These are phyloP conservation scores for Leptatherina wallacei DNA, from an alignment of 2,797 vertebrate genomes.

Conservation along the genomic window DNA sequence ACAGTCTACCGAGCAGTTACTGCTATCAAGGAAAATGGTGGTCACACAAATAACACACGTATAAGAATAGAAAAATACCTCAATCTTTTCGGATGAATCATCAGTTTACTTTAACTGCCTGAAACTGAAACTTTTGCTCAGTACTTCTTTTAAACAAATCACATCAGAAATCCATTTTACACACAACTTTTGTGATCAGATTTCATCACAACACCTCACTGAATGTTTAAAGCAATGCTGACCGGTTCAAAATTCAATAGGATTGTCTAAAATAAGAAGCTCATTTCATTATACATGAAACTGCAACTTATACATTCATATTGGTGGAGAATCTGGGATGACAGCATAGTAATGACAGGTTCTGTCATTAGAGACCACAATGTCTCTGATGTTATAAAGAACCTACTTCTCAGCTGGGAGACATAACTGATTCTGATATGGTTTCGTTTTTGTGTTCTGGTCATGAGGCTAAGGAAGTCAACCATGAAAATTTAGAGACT, in stretches of 20 bases:
- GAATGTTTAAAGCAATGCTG: conserved; percentile 3
- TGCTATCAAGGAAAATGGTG: no score
- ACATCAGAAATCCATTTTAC: neutral
- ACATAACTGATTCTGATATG: conserved; percentile 25
- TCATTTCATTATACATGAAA: conserved; percentile 37
- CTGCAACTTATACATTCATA: conserved; percentile 5
- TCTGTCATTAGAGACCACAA: conserved; percentile 27
- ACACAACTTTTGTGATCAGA: neutral
- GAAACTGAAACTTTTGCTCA: neutral
- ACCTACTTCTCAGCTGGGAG: conserved; percentile 12
- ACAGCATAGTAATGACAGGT: conserved; percentile 31
- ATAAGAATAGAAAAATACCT: no score
- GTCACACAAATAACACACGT: no score
- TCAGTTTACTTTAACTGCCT: neutral
- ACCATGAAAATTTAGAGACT: no score
- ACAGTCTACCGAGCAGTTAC: no score
- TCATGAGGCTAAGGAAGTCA: no score
- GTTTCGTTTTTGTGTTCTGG: neutral
- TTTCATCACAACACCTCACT: neutral
- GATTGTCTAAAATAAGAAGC: conserved; percentile 23
- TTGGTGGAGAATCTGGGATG: conserved; percentile 16
- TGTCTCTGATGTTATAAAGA: conserved; percentile 16
- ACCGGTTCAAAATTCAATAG: neutral
- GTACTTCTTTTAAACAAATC: neutral
- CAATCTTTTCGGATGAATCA: neutral